Conservation (phyloP, 2,797 vertebrate genomes). For the Argya squamiceps region DNA sequence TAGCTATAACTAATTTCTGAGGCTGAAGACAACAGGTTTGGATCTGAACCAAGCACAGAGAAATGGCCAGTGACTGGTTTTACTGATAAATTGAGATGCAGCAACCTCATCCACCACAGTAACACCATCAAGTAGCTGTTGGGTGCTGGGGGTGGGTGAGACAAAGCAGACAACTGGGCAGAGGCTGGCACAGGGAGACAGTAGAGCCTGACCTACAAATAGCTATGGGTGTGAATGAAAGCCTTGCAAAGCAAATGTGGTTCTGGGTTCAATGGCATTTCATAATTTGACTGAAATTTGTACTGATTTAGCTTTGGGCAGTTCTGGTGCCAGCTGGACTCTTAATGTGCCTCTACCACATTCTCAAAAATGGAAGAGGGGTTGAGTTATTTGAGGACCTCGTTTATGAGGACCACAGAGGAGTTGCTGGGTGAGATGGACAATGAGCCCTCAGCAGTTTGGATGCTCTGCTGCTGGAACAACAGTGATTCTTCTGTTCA, state of each 20-base stretch:
- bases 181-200: background rate
- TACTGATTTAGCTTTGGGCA: background rate
- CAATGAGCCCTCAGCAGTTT: background rate
- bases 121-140: background rate
- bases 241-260: background rate
- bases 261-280: background rate
- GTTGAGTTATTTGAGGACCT: background rate
- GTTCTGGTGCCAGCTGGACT: background rate
- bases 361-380: background rate
- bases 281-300: background rate
- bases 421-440: background rate
- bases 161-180: background rate
- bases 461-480: background rate
- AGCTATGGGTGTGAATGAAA: background rate
- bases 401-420: too few relatives aligned
- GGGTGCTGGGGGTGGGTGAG: background rate
- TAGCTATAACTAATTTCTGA: background rate
- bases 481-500: background rate
- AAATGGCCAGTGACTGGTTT: background rate
- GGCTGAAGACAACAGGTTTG: background rate
- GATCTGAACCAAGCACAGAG: background rate
- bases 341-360: background rate
- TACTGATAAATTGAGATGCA: background rate
- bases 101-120: background rate
- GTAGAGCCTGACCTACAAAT: background rate